A percentile compares a stretch with the other conserved stretches of the same genome.
phyloP scores from a whole-genome alignment of 2,797 vertebrate species.

The Vipera latastei region DNA sequence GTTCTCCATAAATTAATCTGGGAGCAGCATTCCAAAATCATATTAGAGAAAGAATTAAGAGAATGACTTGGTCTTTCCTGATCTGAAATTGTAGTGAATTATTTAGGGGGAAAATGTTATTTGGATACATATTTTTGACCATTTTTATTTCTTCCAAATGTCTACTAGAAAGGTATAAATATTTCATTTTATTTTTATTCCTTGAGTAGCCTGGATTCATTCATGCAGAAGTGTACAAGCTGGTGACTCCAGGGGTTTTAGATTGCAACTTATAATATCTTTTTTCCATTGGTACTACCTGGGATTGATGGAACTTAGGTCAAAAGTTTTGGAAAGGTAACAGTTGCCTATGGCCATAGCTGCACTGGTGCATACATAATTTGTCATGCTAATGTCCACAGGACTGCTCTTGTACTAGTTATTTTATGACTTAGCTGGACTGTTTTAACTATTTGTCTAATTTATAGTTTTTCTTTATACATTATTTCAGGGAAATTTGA shows the following conservation, averaged over 20 bases:
- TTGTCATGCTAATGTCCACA: background rate
- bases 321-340: background rate
- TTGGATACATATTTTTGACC: background rate
- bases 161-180: background rate
- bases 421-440: background rate
- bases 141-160: background rate
- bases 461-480: background rate
- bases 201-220: background rate
- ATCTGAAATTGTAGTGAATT: background rate
- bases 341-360: background rate
- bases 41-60: background rate
- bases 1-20: background rate
- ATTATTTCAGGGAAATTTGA: background rate
- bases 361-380: background rate
- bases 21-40: background rate
- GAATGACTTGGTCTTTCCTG: background rate
- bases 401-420: background rate
- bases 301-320: background rate
- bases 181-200: background rate
- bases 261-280: background rate
- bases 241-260: background rate
- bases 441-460: background rate
- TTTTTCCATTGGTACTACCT: background rate
- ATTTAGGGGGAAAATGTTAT: background rate
- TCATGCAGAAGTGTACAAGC: background rate